Conservation (phyloP, 1,140 invertebrate species). For the Steinernema khuongi region DNA sequence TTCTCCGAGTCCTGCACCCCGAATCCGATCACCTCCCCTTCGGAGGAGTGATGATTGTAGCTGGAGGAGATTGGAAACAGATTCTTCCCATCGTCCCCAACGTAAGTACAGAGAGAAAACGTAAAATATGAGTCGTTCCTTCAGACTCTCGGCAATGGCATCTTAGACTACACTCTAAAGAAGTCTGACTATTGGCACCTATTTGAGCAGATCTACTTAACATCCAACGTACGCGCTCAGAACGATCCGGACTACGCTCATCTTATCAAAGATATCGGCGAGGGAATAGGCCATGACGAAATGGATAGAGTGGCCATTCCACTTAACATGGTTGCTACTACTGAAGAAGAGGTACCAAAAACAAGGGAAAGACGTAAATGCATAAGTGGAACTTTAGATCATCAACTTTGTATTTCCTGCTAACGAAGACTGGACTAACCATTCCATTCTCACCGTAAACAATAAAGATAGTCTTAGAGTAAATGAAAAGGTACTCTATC, state of each 20-base stretch:
- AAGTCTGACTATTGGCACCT: neutral
- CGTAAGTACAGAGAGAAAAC: neutral
- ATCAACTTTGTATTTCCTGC: neutral
- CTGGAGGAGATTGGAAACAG: constrained; percentile 30
- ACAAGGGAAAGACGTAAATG: neutral
- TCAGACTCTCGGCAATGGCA: constrained; percentile 8
- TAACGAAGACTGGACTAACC: constrained; percentile 7
- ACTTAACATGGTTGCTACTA: neutral
- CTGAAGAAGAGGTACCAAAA: neutral
- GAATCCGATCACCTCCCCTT: constrained; percentile 10
- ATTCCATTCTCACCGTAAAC: constrained; percentile 8
- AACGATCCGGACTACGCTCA: constrained; percentile 12
- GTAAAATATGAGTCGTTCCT: neutral
- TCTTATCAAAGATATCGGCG: neutral
- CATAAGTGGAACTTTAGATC: neutral
- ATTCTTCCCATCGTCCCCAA: constrained; percentile 21
- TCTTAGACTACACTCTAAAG: constrained; percentile 18
- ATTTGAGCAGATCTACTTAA: constrained; percentile 11
- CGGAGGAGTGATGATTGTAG: constrained; percentile 25
- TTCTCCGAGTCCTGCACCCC: neutral
- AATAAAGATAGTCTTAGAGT: constrained; percentile 5
- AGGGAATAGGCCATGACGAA: neutral
- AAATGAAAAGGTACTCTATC: constrained; percentile 15
- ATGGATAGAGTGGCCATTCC: neutral
- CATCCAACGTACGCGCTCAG: constrained; percentile 16